phyloP scores from a whole-genome alignment of 2,888 invertebrate species.

The Drosophila subquinaria region DNA sequence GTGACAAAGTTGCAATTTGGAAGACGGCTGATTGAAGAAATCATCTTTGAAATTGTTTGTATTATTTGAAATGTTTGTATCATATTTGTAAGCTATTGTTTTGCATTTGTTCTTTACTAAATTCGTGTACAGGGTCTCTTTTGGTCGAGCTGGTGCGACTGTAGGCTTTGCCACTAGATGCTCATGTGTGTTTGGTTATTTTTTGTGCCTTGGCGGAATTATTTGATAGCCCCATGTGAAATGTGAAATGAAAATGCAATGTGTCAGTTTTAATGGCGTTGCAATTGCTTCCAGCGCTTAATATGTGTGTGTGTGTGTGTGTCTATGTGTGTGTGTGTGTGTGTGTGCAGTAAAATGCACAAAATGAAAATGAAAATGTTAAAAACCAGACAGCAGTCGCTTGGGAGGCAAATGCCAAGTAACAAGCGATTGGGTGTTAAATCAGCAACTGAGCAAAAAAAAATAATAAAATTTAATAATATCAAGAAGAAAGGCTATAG shows the following conservation, averaged over 20 bases:
- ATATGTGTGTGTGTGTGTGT: slow-evolving; percentile 33
- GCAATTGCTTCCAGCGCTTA: slow-evolving; percentile 73
- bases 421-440: slow-evolving; percentile 59
- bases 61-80: too few relatives aligned
- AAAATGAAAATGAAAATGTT: slow-evolving; percentile 38
- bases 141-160: background rate
- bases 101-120: background rate
- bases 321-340: background rate
- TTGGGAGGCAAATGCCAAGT: slow-evolving; percentile 39
- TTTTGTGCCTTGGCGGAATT: slow-evolving; percentile 52
- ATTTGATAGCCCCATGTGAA: slow-evolving; percentile 61
- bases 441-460: slow-evolving; percentile 45
- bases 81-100: too few relatives aligned
- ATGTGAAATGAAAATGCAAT: slow-evolving; percentile 73
- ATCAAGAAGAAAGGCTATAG: slow-evolving; percentile 5
- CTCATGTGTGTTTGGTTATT: slow-evolving; percentile 35
- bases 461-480: slow-evolving; percentile 8
- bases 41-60: too few relatives aligned
- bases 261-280: slow-evolving; percentile 78
- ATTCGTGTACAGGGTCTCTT: background rate
- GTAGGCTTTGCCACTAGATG: background rate
- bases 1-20: too few relatives aligned
- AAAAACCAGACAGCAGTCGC: slow-evolving; percentile 23
- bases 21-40: too few relatives aligned
- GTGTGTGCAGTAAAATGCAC: slow-evolving; percentile 42